Base-by-base conservation (phyloP, 2,113 vertebrate species). In the Sorex fumeus region DNA sequence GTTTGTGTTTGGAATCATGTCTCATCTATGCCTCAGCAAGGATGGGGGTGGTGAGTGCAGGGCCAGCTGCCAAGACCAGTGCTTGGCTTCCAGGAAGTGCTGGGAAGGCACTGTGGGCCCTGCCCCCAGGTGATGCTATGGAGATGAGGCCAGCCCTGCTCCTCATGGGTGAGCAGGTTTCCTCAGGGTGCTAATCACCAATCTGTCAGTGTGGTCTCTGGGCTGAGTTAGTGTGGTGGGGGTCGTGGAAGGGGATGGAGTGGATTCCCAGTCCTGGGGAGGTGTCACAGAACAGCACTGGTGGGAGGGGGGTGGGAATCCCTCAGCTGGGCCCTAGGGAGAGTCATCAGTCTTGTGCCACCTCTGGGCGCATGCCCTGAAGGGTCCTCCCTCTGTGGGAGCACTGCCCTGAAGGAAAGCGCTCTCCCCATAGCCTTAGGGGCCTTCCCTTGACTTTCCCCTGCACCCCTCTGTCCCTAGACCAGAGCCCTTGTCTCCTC, bases 181-280 rank as follows among this genome's bases (percentile, higher is more conserved):
- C 94, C 92, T 93, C 91, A 89, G 95, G 94, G 83, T 93, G 60
- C 84, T 87, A 82, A 88, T 81, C 90, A 86, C 85, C 90, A 60
- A 11, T 91, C 75, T 9, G 15, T 84, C 60, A 43, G n/a, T 60
- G 82, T 40, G 91, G 83, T 50, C 45, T 3, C 62, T 87, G 67
- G 64, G 76, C 71, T 69, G 40, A 86, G 87, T 27, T 71, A 11
- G 30, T 5, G 0, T 34, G 67, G 32, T 3, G 40, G 8, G 53
- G 18, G 21, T 21, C 3, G 25, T 13, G 27, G 74, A 32, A 15
- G 18, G 1, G 6, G 64, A 4, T 66, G 10, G 0, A 19, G 21
- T 28, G 28, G 64, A 60, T 5, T 80, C 86, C 88, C 32, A 40
- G 5, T 87, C 88, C 72, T 87, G 43, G 71, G 85, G 40, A 76